Base-by-base conservation (phyloP, 2,797 vertebrate genomes). In the Anolis apletophallus region DNA sequence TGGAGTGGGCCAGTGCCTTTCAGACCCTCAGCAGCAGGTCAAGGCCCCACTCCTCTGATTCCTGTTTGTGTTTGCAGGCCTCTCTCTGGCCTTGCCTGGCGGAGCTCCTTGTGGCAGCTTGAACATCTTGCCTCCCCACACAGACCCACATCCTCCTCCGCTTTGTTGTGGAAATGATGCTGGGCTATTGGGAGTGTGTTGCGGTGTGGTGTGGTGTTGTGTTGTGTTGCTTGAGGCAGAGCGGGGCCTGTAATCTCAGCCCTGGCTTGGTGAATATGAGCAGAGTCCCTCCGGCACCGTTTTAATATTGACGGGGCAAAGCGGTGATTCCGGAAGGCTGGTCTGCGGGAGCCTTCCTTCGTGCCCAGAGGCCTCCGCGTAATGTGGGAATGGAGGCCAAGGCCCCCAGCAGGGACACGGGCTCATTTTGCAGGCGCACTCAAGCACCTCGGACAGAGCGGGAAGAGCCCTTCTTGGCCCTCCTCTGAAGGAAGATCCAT, bases 311-410 rank as follows among this genome's bases (percentile, higher is more conserved):
- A 69, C 13, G 69, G 16, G 9, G 16, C 23, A 54, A 57, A 34
- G 52, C 23, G n/a, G 16, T 55, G 61, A 19, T 77, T 69, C 52
- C 52, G 5, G 26, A 67, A 78, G 74, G n/a, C 17, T 13, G 10
- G 1, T 26, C 34, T 29, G 23, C 13, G n/a, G 57, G 29, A 78
- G 46, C 55, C 75, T 46, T 57, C 34, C n/a, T n/a, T n/a, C n/a
- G n/a, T n/a, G n/a, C n/a, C 67, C 67, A 72, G 21, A 36, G 55
- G 34, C 12, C 57, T 50, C 76, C 26, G 52, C 34, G 36, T 80
- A 80, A 32, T 50, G 29, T 72, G 52, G 76, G 75, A 59, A 85
- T 72, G 61, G 72, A 61, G 72, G 80, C 80, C 34, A 73, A 79
- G 19, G 32, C 76, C 50, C 59, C 34, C 84, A 72, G 68, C 29